Percentiles rank a stretch among this genome's conserved stretches.
Conservation (phyloP, 2,888 invertebrate genomes). For the Dolichopus griseipennis region DNA sequence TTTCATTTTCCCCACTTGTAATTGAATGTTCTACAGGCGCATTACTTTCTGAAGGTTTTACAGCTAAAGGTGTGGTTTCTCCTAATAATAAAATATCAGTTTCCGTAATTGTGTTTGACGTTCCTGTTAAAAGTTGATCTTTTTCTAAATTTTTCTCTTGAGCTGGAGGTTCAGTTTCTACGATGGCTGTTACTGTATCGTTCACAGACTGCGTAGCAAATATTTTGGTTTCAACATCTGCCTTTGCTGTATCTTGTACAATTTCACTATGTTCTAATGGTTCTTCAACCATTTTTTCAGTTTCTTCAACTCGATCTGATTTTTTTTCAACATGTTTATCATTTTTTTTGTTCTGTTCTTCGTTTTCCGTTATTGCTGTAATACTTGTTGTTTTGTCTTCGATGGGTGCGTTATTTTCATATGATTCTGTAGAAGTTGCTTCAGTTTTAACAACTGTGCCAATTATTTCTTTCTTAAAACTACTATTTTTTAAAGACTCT, state of each 20-base stretch:
- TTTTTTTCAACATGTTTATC: neutral
- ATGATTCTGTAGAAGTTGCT: neutral
- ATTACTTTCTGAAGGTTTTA: neutral
- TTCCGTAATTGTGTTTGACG: no score
- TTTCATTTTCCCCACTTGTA: no score
- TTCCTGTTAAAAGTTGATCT: neutral
- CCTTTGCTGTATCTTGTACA: neutral
- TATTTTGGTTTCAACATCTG: neutral
- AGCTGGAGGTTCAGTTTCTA: no score
- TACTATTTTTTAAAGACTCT: no score
- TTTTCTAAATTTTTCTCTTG: no score
- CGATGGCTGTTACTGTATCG: no score
- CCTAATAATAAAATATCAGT: no score
- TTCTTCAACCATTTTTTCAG: neutral
- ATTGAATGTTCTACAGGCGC: no score
- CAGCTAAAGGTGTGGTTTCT: no score
- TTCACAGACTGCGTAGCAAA: no score
- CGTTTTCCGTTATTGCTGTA: neutral
- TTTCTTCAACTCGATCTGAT: neutral
- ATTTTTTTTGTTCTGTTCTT: neutral
- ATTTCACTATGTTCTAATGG: neutral
- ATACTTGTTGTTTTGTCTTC: neutral
- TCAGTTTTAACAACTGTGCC: neutral
- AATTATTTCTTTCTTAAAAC: no score
- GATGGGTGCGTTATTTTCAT: no score